Base-by-base conservation (phyloP, 1,140 invertebrate species). In the Anthonomus grandis region DNA sequence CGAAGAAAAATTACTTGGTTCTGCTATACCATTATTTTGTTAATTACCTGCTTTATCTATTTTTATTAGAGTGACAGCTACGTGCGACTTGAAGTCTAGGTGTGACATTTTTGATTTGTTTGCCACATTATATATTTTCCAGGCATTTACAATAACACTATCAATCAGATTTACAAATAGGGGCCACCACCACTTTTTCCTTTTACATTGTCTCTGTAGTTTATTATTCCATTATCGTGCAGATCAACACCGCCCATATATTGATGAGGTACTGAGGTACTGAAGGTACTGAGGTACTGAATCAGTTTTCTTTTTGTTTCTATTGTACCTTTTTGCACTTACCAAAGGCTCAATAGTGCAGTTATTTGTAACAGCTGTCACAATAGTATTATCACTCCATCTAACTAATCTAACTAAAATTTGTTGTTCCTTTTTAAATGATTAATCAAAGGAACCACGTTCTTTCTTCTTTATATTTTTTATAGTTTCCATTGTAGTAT, bases 151-250 rank as follows among this genome's bases (percentile, higher is more conserved):
- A 50, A 60, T 50, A 47, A 46, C 48, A 54, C 34, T 65, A 51
- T 65, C 54, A 42, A 68, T 41, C 27, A 47, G 39, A 48, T 64
- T 62, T 34, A 41, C 46, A 57, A 70, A 69, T 8, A 69, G 36
- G 8, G 51, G 60, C 64, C 63, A 69, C 63, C 65, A 68, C 64
- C 67, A 67, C 53, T 70, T 70, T 57, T 70, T 68, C 23, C 60
- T 55, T 53, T 31, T 41, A 68, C 51, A 13, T 42, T 57, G 36
- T 59, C 62, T 52, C 61, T 48, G 41, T 68, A 68, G 41, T 70
- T 63, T n/a, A 48, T 56, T 22, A 68, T 54, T 34, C 45, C 60
- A 50, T 62, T 62, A 53, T 66, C 69, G 52, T 64, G 64, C 22
- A 63, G 45, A 57, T 69, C 58, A 31, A 67, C 65, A 6, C 64